Evolutionary conservation across 2,797 vertebrate species (phyloP).

Genomic region (Neostethus bicornis): DNA sequence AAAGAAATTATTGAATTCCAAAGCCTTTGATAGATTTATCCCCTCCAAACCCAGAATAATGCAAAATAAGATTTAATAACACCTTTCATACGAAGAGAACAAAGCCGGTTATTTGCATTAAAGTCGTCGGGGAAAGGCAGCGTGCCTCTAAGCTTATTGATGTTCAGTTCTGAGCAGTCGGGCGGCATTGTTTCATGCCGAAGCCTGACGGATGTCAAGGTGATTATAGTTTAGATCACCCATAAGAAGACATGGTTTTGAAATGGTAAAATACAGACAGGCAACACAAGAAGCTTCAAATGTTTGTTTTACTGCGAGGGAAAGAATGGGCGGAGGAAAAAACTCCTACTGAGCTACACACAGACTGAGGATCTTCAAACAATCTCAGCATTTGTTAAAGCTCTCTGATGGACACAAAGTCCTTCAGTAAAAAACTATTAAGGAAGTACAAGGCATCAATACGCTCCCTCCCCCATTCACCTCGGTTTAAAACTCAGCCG

Average conservation of each 20-base stretch:
- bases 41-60: conserved; percentile 81
- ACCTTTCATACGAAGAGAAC: conserved; percentile 82
- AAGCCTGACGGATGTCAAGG: conserved; percentile 82
- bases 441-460: conserved; percentile 17
- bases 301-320: conserved; percentile 79
- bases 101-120: conserved; percentile 83
- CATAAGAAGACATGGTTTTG: conserved; percentile 77
- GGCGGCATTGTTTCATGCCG: conserved; percentile 80
- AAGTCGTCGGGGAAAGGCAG: conserved; percentile 75
- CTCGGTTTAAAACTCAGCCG: conserved; percentile 34
- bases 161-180: conserved; percentile 78
- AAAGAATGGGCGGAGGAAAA: conserved; percentile 46
- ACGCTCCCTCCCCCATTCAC: conserved; percentile 23
- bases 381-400: conserved; percentile 63
- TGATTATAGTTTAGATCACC: conserved; percentile 82
- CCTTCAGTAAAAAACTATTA: conserved; percentile 43
- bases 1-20: conserved; percentile 79
- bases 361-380: conserved; percentile 72
- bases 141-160: conserved; percentile 82
- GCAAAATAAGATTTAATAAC: conserved; percentile 85
- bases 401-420: conserved; percentile 56
- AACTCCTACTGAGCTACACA: conserved; percentile 68
- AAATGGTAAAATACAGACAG: conserved; percentile 80
- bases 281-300: conserved; percentile 77
- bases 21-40: conserved; percentile 85